A percentile compares a stretch with the other conserved stretches of the same genome.
Conservation (phyloP, 2,113 vertebrate species). For the Phoxinus phoxinus region DNA sequence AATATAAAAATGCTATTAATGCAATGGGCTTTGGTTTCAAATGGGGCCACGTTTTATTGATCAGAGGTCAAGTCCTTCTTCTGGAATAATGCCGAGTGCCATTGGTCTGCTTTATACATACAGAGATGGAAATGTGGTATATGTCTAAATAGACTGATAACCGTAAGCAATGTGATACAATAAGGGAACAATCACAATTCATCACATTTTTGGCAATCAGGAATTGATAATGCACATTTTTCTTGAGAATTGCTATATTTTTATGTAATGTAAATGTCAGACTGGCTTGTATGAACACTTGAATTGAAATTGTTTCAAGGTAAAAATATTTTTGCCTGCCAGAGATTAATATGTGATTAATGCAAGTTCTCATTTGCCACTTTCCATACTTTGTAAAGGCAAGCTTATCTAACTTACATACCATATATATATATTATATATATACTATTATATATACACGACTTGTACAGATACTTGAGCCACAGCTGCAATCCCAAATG, state of each 20-base stretch:
- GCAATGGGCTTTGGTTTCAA: constrained; percentile 77
- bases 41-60: constrained; percentile 68
- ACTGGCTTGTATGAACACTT: not conserved
- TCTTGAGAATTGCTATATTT: not conserved
- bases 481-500: not conserved
- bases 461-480: not conserved
- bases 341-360: not conserved
- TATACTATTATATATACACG: not conserved
- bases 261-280: not conserved
- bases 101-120: not conserved
- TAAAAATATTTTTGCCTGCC: not conserved
- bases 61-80: constrained; percentile 62
- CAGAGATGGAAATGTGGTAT: not conserved
- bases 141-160: constrained; percentile 11
- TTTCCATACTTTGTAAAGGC: not conserved
- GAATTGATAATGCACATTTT: not conserved
- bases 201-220: constrained; percentile 19
- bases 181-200: constrained; percentile 6
- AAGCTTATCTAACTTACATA: not conserved
- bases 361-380: not conserved
- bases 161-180: constrained; percentile 2
- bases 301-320: not conserved
- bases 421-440: not conserved
- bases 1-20: constrained; percentile 85
- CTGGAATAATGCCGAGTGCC: constrained; percentile 39